Percentiles rank a stretch among this genome's conserved stretches.
Evolutionary conservation across 2,113 vertebrate species (phyloP).

Genomic region (Caracal caracal): DNA sequence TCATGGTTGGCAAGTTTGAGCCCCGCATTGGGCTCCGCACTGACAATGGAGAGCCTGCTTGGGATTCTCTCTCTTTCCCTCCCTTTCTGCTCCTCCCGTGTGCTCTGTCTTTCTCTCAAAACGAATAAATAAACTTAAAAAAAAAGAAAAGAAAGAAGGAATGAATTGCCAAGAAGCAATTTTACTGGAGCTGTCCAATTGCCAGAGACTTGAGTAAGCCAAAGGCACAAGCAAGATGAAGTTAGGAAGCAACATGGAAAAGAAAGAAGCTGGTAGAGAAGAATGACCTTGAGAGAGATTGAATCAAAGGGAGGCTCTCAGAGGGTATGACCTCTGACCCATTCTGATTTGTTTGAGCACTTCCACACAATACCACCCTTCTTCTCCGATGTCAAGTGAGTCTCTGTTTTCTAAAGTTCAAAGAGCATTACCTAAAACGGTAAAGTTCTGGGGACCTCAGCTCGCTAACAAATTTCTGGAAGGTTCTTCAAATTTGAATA

Average conservation of each 20-base stretch:
- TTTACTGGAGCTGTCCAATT: slow-evolving; percentile 9
- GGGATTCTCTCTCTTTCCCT: too few species aligned
- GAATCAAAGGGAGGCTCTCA: not conserved
- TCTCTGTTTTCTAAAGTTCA: not conserved
- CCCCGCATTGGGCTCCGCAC: too few species aligned
- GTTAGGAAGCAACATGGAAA: not conserved
- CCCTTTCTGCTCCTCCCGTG: too few species aligned
- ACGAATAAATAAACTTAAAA: not conserved
- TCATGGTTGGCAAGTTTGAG: too few species aligned
- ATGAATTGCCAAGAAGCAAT: not conserved
- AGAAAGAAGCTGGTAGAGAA: not conserved
- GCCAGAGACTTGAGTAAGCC: not conserved
- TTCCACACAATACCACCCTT: not conserved
- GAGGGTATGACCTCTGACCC: not conserved
- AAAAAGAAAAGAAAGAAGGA: not conserved
- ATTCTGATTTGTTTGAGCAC: not conserved
- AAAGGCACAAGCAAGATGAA: not conserved
- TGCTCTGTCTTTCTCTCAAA: too few species aligned
- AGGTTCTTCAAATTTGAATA: slow-evolving; percentile 24
- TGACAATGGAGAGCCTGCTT: too few species aligned
- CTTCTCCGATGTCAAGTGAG: not conserved
- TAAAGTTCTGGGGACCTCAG: not conserved
- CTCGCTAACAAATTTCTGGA: not conserved
- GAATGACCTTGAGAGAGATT: not conserved
- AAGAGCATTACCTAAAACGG: not conserved